phyloP scores from a whole-genome alignment of 64 coral and sea anemone species.

The Cladopsammia gracilis region DNA sequence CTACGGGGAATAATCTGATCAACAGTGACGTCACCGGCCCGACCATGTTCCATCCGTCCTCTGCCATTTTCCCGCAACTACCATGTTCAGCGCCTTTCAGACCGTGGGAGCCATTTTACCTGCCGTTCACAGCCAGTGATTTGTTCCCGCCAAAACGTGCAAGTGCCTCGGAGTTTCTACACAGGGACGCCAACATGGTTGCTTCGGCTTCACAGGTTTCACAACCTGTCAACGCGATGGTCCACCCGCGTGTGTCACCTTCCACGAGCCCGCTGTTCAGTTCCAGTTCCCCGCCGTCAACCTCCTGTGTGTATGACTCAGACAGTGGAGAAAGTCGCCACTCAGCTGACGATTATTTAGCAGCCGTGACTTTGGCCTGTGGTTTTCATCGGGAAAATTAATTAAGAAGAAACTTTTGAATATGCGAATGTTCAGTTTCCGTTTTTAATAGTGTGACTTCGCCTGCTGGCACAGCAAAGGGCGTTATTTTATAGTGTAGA shows the following conservation, averaged over 20 bases:
- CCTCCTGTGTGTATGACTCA: neutral
- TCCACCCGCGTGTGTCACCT: neutral
- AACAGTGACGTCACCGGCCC: neutral
- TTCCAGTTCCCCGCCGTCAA: neutral
- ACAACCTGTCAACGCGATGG: neutral
- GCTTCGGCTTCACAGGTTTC: neutral
- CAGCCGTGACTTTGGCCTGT: slow-evolving; percentile 37
- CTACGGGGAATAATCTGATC: neutral
- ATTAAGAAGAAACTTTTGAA: neutral
- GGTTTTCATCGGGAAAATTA: slow-evolving; percentile 58
- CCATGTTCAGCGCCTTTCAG: neutral
- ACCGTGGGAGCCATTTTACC: neutral
- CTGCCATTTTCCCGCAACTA: neutral
- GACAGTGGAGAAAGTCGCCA: slow-evolving; percentile 36
- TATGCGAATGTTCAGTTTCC: no score
- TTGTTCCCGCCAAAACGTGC: neutral
- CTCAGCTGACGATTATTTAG: slow-evolving; percentile 58
- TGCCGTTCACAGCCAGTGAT: neutral
- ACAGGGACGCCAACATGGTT: neutral
- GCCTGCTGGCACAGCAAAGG: no score
- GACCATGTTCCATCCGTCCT: neutral
- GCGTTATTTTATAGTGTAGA: no score
- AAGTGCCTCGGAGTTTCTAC: neutral
- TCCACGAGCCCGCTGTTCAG: neutral
- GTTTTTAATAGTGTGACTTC: no score